Evolutionary conservation across 2,888 invertebrate species (phyloP).

Genomic region (Drosophila tanythrix): DNA sequence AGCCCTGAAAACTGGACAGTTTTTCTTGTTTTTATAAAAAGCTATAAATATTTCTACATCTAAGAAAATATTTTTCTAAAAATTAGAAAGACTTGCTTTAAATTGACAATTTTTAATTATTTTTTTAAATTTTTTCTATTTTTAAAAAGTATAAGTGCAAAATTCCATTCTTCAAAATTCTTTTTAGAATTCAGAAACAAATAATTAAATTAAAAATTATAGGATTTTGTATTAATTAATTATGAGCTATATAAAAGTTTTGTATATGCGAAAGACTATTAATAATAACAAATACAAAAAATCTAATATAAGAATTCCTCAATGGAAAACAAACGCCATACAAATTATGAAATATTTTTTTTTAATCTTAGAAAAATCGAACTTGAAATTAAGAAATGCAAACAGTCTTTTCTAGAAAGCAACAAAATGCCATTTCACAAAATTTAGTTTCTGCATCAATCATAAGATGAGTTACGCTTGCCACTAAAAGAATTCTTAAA

Average conservation of each 20-base stretch:
- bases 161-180: too few species aligned
- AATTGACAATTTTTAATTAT: not conserved
- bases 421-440: too few species aligned
- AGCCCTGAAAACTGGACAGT: not conserved
- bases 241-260: too few species aligned
- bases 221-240: too few species aligned
- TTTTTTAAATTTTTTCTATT: not conserved
- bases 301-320: not conserved
- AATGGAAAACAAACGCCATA: too few species aligned
- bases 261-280: too few species aligned
- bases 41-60: not conserved
- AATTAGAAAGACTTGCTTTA: not conserved
- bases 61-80: not conserved
- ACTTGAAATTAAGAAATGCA: not conserved
- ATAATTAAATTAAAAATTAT: not conserved
- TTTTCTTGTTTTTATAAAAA: not conserved
- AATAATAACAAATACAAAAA: too few species aligned
- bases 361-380: not conserved
- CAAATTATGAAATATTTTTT: too few species aligned
- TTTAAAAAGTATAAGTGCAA: not conserved
- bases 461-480: too few species aligned
- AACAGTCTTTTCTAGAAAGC: not conserved
- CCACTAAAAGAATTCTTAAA: not conserved
- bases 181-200: not conserved
- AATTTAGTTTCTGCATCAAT: not conserved